A percentile compares a stretch with the other conserved stretches of the same genome.
These are phyloP conservation scores for Dinocampus coccinellae DNA, from an alignment of 2,888 invertebrate genomes.

Conservation along the genomic window DNA sequence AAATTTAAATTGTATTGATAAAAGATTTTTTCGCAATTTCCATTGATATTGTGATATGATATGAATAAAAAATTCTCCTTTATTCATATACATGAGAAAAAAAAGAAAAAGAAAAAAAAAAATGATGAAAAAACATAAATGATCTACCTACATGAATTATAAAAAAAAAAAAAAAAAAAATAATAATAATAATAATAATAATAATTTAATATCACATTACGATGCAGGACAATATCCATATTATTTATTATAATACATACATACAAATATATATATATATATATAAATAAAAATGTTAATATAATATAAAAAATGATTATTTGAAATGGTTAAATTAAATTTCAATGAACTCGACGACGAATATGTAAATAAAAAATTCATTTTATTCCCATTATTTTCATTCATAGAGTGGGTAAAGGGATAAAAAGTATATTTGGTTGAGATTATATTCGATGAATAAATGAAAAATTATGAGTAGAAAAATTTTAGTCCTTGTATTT, in stretches of 20 bases:
- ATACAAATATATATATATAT: neutral
- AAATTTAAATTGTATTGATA: too few species aligned
- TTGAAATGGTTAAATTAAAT: neutral
- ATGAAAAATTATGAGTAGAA: slow-evolving; percentile 16
- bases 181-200: neutral
- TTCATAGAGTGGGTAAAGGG: neutral
- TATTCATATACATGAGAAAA: too few species aligned
- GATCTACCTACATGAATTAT: too few species aligned
- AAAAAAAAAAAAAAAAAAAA: too few species aligned
- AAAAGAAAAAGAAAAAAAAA: too few species aligned
- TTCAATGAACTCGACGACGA: slow-evolving; percentile 3
- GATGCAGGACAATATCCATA: neutral
- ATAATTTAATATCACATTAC: neutral
- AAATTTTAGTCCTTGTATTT: slow-evolving; percentile 10
- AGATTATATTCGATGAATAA: slow-evolving; percentile 12
- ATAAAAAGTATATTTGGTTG: neutral
- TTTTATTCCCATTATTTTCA: neutral
- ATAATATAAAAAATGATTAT: neutral
- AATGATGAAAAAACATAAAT: too few species aligned
- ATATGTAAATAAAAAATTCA: slow-evolving; percentile 7
- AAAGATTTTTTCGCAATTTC: too few species aligned
- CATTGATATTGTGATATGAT: too few species aligned
- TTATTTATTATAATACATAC: neutral
- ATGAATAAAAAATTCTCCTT: too few species aligned
- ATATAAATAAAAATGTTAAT: neutral